Conservation (phyloP, 2,797 vertebrate species). For the Pantherophis alleghaniensis region DNA sequence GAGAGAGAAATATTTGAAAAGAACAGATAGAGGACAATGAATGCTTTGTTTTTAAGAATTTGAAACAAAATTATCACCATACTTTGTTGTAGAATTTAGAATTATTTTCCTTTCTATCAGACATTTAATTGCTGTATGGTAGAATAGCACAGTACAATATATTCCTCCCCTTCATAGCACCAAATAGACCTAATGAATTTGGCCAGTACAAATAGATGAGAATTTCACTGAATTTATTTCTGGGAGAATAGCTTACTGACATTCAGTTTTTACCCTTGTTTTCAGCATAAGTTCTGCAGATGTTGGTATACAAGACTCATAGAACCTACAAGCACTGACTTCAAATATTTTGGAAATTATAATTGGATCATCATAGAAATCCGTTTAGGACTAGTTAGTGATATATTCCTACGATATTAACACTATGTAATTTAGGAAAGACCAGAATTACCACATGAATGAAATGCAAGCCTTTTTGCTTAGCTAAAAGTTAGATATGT, state of each 20-base stretch:
- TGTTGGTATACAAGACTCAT: conserved; percentile 6
- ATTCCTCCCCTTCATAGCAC: not conserved
- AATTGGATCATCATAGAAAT: conserved; percentile 8
- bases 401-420: conserved; percentile 1
- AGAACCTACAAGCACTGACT: not conserved
- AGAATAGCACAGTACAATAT: not conserved
- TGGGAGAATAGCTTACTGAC: not conserved
- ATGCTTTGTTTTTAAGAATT: not conserved
- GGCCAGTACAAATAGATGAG: not conserved
- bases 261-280: not conserved
- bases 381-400: conserved; percentile 2
- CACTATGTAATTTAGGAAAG: not conserved
- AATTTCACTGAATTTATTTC: not conserved
- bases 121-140: not conserved
- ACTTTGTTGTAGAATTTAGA: not conserved
- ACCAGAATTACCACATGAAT: not conserved
- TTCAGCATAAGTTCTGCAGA: not conserved
- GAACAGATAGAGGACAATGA: not conserved
- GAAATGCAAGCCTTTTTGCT: conserved; percentile 21
- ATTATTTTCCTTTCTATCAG: not conserved
- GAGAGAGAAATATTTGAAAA: too few relatives aligned
- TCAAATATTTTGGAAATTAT: conserved; percentile 27
- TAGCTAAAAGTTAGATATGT: conserved; percentile 28
- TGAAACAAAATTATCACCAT: not conserved
- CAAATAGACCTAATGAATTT: not conserved